Evolutionary conservation across 2,113 vertebrate genomes (phyloP).

Genomic region (Callospermophilus lateralis): DNA sequence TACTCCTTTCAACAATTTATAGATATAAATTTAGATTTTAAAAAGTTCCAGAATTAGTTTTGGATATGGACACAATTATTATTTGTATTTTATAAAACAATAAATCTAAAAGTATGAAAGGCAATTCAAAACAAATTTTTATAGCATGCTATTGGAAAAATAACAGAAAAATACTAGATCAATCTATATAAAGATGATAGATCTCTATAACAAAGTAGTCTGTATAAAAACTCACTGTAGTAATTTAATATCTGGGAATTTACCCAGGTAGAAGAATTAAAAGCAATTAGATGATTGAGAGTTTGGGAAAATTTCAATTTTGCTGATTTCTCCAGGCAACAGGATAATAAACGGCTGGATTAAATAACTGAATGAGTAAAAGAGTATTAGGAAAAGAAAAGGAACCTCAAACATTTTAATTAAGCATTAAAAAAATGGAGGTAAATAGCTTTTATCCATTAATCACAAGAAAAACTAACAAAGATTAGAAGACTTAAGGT

Average conservation of each 20-base stretch:
- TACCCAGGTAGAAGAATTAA: neutral
- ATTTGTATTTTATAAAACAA: neutral
- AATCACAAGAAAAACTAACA: neutral
- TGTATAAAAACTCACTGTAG: neutral
- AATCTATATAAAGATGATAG: neutral
- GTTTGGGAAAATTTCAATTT: neutral
- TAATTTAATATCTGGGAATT: neutral
- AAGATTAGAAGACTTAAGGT: neutral
- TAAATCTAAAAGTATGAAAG: neutral
- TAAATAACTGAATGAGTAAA: neutral
- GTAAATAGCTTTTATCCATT: neutral
- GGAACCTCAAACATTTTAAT: neutral
- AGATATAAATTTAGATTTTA: neutral
- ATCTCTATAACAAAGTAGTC: neutral
- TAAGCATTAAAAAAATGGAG: neutral
- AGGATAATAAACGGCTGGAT: neutral
- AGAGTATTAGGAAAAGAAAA: neutral
- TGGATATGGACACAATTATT: neutral
- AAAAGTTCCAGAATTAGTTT: neutral
- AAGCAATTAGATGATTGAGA: neutral
- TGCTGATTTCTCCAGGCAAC: neutral
- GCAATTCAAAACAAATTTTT: neutral
- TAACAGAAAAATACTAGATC: neutral
- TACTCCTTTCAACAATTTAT: neutral
- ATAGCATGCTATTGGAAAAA: neutral